phyloP scores from a whole-genome alignment of 2,888 invertebrate genomes.

The Rutpela maculata region DNA sequence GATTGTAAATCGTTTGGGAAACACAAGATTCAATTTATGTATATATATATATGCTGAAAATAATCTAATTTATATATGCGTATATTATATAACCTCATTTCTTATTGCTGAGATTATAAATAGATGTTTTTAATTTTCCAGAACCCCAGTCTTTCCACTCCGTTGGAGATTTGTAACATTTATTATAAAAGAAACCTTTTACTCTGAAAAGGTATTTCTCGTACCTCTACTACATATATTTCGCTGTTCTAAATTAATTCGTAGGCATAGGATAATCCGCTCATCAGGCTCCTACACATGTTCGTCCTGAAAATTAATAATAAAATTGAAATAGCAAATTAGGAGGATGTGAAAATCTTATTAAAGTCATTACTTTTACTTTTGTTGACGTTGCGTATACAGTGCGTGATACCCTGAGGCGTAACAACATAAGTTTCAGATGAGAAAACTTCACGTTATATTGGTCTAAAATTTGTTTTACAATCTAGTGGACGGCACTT shows the following conservation, averaged over 20 bases:
- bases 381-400: background rate
- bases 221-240: background rate
- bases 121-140: conserved; percentile 1
- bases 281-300: background rate
- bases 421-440: too few species aligned
- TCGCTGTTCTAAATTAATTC: conserved; percentile 7
- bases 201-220: background rate
- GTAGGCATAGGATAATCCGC: background rate
- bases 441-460: too few species aligned
- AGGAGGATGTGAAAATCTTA: background rate
- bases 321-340: background rate
- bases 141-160: background rate
- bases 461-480: too few species aligned
- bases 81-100: background rate
- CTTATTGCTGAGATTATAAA: background rate
- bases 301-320: background rate
- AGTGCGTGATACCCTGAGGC: background rate
- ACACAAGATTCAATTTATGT: too few species aligned
- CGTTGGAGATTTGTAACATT: background rate
- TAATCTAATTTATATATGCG: too few species aligned
- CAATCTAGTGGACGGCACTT: too few species aligned
- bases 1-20: too few species aligned
- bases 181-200: conserved; percentile 1
- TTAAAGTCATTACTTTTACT: background rate
- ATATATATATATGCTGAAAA: too few species aligned